Base-by-base conservation (phyloP, 1,140 invertebrate species). In the Meloidogyne exigua region DNA sequence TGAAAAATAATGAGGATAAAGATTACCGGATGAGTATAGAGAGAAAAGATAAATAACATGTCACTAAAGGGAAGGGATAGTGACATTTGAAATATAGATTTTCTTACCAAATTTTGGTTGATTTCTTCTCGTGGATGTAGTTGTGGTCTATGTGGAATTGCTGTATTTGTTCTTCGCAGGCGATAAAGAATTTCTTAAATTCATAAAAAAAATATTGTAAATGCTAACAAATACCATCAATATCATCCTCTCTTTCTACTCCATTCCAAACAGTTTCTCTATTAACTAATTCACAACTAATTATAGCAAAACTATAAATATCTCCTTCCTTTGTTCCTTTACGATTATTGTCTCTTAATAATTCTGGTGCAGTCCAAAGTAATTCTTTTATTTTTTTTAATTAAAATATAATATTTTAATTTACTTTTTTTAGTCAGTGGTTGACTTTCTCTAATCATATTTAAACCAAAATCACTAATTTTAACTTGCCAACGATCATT, bases 361-460 rank as follows among this genome's bases (percentile, higher is more conserved):
- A 88, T 89, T 96, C 94, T 3, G 94, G 94, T 0, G 94, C 93
- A 26, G 92, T 94, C 94, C 94, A 96, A 72, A 95, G 89, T 57
- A 94, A 88, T 80, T 94, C 93, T 93, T 69, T 12, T 76, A 76
- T 9, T n/a, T 18, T 18, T 28, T 13, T 72, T 80, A 49, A 64
- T 21, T 23, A 26, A 65, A n/a, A 13, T 32, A 1, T 1, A 57
- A 23, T 1, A 76, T 76, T 85, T 26, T 23, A 44, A 18, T 68
- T 68, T 57, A 76, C 77, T 69, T 74, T 81, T 79, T 44, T 66
- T 63, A n/a, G n/a, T 28, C 2, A 81, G 28, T 28, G 68, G 79
- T 64, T 79, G 78, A 44, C 76, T 71, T 28, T 80, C 78, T 28
- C 78, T 23, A 57, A 79, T 79, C 23, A 72, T 64, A 18, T 75